These are phyloP conservation scores for Apocheima hispidaria DNA, from an alignment of 2,888 invertebrate species.

Conservation along the genomic window DNA sequence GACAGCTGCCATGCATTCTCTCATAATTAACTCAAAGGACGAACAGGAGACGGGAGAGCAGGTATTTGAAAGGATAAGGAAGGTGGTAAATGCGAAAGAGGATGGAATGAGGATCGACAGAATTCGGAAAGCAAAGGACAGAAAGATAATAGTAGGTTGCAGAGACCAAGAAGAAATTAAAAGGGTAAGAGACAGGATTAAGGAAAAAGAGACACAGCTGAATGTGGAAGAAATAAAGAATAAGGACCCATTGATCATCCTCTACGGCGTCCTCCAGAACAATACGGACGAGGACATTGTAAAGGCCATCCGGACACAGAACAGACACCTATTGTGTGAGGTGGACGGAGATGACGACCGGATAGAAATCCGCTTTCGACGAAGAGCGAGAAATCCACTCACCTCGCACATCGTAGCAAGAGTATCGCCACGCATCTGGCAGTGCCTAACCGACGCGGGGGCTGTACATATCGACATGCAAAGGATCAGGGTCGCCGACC, in stretches of 20 bases:
- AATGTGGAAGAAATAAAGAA: background rate
- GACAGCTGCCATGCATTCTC: no score
- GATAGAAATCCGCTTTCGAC: background rate
- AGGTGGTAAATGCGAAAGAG: background rate
- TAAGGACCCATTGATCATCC: background rate
- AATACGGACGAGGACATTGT: background rate
- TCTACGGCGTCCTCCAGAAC: background rate
- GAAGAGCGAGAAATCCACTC: background rate
- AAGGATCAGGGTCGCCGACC: no score
- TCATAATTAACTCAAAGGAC: no score
- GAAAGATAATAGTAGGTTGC: background rate
- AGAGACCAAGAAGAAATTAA: background rate
- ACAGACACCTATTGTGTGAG: background rate
- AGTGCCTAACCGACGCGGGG: no score
- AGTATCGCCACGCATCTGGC: slow-evolving; percentile 16
- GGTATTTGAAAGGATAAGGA: background rate
- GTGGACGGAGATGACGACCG: background rate
- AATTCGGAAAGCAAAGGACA: background rate
- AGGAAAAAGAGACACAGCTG: background rate
- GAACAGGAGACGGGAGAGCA: background rate
- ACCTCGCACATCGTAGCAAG: background rate
- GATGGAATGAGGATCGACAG: background rate
- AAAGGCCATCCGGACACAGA: background rate
- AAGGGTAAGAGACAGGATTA: no score
- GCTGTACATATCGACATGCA: no score